Conservation (phyloP, 2,888 invertebrate genomes). For the Periphyllus acericola region DNA sequence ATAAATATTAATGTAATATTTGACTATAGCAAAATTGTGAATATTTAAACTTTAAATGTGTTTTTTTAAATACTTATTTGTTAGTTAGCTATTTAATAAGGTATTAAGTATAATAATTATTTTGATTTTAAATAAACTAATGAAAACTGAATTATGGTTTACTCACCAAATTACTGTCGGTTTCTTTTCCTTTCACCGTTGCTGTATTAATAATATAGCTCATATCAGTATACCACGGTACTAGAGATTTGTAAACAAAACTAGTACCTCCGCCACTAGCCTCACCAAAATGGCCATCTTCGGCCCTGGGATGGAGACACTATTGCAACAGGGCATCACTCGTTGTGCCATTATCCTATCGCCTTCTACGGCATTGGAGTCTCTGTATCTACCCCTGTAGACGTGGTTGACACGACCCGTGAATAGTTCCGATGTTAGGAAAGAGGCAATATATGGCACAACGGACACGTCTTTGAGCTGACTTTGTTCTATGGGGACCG, state of each 20-base stretch:
- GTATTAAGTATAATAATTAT: neutral
- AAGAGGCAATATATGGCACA: too few species aligned
- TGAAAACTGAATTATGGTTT: slow-evolving; percentile 4
- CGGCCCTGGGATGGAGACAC: too few species aligned
- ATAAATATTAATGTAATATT: slow-evolving; percentile 4
- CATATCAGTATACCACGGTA: slow-evolving; percentile 44
- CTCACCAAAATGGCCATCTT: too few species aligned
- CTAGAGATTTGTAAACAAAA: slow-evolving; percentile 35
- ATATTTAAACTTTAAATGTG: slow-evolving; percentile 1
- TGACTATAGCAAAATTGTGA: neutral
- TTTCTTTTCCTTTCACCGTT: slow-evolving; percentile 29
- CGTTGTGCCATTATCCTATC: too few species aligned
- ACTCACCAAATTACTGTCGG: slow-evolving; percentile 37
- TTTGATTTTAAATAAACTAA: slow-evolving; percentile 15
- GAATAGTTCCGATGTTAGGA: too few species aligned
- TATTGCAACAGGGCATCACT: too few species aligned
- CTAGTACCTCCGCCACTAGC: slow-evolving; percentile 18
- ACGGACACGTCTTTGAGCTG: too few species aligned
- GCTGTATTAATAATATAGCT: slow-evolving; percentile 24
- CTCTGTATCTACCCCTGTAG: too few species aligned
- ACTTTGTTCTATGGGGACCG: too few species aligned
- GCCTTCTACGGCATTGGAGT: too few species aligned
- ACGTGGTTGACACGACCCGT: too few species aligned
- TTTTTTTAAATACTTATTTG: neutral
- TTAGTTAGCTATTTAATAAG: neutral